Evolutionary conservation across 2,797 vertebrate species (phyloP), one percentile per base, ranked within the genome.

Genomic region (Calcarius lapponicus): DNA sequence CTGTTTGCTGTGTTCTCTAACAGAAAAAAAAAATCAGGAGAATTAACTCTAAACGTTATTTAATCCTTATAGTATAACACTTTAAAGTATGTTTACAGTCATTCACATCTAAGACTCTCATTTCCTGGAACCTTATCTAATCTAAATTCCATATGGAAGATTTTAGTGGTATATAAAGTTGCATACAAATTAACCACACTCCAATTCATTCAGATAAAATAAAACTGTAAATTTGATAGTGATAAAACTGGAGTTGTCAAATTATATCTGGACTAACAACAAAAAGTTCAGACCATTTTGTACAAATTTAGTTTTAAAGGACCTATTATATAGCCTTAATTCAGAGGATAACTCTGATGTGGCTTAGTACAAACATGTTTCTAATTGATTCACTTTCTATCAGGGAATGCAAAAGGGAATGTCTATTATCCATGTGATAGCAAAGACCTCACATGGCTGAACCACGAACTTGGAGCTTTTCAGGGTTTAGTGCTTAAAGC

Each of bases 51-150:
- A 86, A 85, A 42, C 0, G 3, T 70, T 83, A 80, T 85, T 94
- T 94, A 90, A 78, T 85, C 90, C 57, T 88, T 80, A 82, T 12
- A 80, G 42, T 87, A 87, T 72, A 7, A 61, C 53, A 66, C 73
- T 79, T 86, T 60, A 48, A 83, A 47, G 56, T 32, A 67, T 64
- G 71, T 82, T 96, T 86, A 79, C 51, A 82, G 73, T 57, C 88
- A 94, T 81, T 88, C 83, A 79, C 43, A 73, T 92, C 43, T 86
- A 88, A 90, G 26, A 64, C 17, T 81, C 9, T 91, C n/a, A 92
- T 95, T 95, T 96, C 92, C 93, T 88, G 83, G 53, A 84, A 82
- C 24, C 66, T 96, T 93, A 93, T 90, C 92, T 96, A 90, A 95
- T 80, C 88, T 85, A 47, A 90, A 94, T 83, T 93, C 71, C 80